These are phyloP conservation scores for Eulemur macaco DNA, from an alignment of 2,113 vertebrate species.

Conservation along the genomic window DNA sequence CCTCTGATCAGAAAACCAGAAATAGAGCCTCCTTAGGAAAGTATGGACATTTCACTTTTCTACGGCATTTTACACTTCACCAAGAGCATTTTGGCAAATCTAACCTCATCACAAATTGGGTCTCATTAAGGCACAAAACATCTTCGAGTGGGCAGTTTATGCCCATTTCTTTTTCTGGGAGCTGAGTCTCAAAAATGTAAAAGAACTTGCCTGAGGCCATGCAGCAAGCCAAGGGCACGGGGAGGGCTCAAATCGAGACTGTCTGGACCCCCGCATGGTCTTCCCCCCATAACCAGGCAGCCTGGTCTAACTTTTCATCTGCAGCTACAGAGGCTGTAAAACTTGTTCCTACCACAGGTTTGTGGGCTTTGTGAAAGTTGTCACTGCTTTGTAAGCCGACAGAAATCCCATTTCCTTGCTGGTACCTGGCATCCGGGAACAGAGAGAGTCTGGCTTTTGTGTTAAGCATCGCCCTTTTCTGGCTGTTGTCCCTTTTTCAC, in stretches of 20 bases:
- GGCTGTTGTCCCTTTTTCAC: not conserved
- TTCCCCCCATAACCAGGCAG: not conserved
- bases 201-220: not conserved
- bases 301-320: not conserved
- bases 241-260: not conserved
- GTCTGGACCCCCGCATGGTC: rapidly evolving
- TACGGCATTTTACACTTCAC: not conserved
- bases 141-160: not conserved
- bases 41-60: not conserved
- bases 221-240: not conserved
- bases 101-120: not conserved
- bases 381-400: not conserved
- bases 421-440: not conserved
- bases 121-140: not conserved
- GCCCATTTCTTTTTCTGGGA: not conserved
- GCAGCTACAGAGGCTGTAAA: not conserved
- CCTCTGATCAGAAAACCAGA: not conserved
- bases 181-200: not conserved
- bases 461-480: not conserved
- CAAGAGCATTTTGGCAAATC: not conserved
- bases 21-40: not conserved
- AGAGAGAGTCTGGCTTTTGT: not conserved
- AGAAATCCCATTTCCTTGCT: not conserved
- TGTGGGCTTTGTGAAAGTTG: not conserved
- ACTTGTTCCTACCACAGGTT: not conserved